Percentiles rank a stretch among this genome's conserved stretches.
phyloP scores from a whole-genome alignment of 2,113 vertebrate species.

The Xiphophorus hellerii region DNA sequence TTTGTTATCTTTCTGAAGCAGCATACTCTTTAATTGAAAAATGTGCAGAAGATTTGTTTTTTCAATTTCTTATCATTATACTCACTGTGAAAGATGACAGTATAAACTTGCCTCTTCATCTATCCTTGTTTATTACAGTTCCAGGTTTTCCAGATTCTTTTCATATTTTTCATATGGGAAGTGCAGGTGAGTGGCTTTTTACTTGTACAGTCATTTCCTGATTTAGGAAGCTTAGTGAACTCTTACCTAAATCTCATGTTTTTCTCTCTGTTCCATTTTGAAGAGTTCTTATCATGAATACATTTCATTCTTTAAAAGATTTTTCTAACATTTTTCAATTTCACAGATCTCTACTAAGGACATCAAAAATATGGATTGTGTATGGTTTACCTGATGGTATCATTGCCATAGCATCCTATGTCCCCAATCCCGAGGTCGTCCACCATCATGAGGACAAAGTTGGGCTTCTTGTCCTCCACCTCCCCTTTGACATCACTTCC shows the following conservation, averaged over 20 bases:
- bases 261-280: not conserved
- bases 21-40: not conserved
- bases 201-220: too few species aligned
- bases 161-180: too few species aligned
- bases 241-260: not conserved
- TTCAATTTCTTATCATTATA: not conserved
- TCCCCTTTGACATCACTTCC: slow-evolving; percentile 29
- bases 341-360: not conserved
- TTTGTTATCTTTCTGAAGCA: not conserved
- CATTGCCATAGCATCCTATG: slow-evolving; percentile 88
- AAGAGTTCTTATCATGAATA: not conserved
- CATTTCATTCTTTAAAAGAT: too few species aligned
- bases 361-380: not conserved
- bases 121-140: not conserved
- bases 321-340: not conserved
- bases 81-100: not conserved
- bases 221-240: too few species aligned
- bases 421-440: slow-evolving; percentile 90
- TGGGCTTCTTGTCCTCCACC: slow-evolving; percentile 73
- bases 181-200: too few species aligned
- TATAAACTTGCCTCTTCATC: not conserved
- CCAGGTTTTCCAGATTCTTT: too few species aligned
- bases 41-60: not conserved
- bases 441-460: slow-evolving; percentile 85
- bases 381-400: slow-evolving; percentile 80